phyloP scores from a whole-genome alignment of 2,797 vertebrate species.

The Lepus townsendii region DNA sequence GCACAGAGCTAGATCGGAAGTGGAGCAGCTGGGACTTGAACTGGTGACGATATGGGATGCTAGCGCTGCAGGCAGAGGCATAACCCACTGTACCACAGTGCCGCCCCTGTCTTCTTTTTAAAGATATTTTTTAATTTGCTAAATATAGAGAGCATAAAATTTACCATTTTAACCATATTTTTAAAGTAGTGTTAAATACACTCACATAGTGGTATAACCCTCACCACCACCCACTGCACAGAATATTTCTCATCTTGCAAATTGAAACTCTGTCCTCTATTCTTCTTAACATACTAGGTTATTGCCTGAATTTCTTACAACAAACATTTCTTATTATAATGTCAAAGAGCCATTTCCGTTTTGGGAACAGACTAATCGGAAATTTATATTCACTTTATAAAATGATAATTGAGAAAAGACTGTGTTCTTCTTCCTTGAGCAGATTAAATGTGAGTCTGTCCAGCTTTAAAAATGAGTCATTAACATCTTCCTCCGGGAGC shows the following conservation, averaged over 20 bases:
- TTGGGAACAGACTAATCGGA: constrained; percentile 67
- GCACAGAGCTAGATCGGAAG: too few relatives aligned
- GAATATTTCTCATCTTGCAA: constrained; percentile 38
- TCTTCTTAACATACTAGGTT: constrained; percentile 42
- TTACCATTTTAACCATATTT: too few relatives aligned
- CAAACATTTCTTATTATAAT: constrained; percentile 68
- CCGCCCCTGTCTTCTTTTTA: too few relatives aligned
- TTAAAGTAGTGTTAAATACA: too few relatives aligned
- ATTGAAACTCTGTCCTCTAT: constrained; percentile 14
- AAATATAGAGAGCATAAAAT: too few relatives aligned
- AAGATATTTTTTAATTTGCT: too few relatives aligned
- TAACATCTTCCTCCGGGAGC: constrained; percentile 69
- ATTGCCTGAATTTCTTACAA: constrained; percentile 67
- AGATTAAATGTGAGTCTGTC: constrained; percentile 68
- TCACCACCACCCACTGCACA: too few relatives aligned
- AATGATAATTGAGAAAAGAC: constrained; percentile 75
- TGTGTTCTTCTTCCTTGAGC: constrained; percentile 75
- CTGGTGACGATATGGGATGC: too few relatives aligned
- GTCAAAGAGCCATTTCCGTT: constrained; percentile 72
- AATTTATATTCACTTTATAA: constrained; percentile 78
- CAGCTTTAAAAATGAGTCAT: constrained; percentile 78
- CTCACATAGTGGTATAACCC: too few relatives aligned
- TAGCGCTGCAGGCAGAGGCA: too few relatives aligned
- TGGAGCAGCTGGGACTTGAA: too few relatives aligned
- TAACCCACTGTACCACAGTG: too few relatives aligned